A percentile compares a stretch with the other conserved stretches of the same genome.
Conservation (phyloP, 1,140 invertebrate species). For the Ylistrum balloti region DNA sequence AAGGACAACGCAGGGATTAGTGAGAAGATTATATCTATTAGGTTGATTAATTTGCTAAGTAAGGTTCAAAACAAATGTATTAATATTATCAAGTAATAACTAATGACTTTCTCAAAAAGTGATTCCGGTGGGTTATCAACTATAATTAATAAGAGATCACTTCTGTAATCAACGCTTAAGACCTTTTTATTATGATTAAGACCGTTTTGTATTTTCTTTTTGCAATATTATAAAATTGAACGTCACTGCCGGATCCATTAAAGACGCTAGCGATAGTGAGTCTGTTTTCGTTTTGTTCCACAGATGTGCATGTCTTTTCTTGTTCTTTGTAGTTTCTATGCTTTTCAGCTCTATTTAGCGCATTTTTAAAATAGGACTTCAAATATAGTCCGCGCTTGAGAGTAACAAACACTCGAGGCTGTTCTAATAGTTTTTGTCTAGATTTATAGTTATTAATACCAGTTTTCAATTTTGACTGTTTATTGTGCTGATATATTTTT, state of each 20-base stretch:
- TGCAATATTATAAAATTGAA: conserved; percentile 36
- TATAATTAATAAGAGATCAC: no score
- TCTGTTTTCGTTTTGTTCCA: conserved; percentile 25
- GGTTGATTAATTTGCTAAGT: not conserved
- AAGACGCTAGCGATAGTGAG: conserved; percentile 25
- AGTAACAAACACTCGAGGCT: not conserved
- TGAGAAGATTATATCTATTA: no score
- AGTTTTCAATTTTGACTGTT: no score
- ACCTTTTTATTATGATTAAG: not conserved
- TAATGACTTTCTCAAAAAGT: no score
- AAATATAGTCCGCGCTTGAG: not conserved
- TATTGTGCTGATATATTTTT: no score
- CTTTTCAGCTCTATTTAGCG: not conserved
- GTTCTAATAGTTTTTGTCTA: not conserved
- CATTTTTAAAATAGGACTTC: not conserved
- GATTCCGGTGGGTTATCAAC: no score
- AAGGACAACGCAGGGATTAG: not conserved
- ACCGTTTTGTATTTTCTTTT: conserved; percentile 39
- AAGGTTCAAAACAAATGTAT: not conserved
- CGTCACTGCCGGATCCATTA: conserved; percentile 12
- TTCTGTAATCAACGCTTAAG: not conserved
- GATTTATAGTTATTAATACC: no score
- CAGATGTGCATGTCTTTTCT: conserved; percentile 8
- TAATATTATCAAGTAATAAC: no score
- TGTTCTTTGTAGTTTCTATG: not conserved